phyloP scores from a whole-genome alignment of 1,140 invertebrate genomes.

The Akabosia matsudoensis region DNA sequence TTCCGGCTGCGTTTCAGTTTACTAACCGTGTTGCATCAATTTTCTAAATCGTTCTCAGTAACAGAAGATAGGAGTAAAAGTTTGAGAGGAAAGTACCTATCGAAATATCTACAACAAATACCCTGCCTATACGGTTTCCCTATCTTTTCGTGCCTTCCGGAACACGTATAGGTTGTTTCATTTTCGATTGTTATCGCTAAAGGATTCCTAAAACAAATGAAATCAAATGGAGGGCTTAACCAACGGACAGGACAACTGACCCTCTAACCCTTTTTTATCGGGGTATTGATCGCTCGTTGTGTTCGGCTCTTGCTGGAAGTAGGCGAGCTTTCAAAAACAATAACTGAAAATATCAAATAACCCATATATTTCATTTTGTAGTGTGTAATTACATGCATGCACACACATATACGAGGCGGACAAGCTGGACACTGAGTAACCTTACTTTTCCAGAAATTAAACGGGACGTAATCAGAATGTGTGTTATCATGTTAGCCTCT shows the following conservation, averaged over 20 bases:
- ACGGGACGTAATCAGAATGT: background rate
- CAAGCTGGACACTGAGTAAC: too few relatives aligned
- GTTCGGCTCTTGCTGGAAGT: background rate
- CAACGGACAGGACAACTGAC: conserved; percentile 5
- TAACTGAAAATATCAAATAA: background rate
- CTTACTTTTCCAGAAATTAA: too few relatives aligned
- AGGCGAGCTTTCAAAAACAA: background rate
- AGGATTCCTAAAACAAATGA: background rate
- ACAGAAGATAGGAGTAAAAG: background rate
- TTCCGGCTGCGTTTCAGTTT: background rate
- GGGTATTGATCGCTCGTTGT: background rate
- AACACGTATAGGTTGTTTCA: background rate
- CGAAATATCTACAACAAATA: background rate
- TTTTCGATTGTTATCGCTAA: background rate
- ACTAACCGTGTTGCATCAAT: conserved; percentile 10
- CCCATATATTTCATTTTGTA: background rate
- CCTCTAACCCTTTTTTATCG: conserved; percentile 15
- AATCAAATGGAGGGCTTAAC: conserved; percentile 5
- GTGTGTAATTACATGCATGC: background rate
- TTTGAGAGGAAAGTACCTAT: background rate
- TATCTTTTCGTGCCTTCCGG: background rate
- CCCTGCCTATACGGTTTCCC: background rate
- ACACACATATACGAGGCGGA: too few relatives aligned
- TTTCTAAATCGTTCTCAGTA: background rate
- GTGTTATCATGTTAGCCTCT: background rate